phyloP scores from a whole-genome alignment of 2,797 vertebrate species.

The Sebastes flavidus region DNA sequence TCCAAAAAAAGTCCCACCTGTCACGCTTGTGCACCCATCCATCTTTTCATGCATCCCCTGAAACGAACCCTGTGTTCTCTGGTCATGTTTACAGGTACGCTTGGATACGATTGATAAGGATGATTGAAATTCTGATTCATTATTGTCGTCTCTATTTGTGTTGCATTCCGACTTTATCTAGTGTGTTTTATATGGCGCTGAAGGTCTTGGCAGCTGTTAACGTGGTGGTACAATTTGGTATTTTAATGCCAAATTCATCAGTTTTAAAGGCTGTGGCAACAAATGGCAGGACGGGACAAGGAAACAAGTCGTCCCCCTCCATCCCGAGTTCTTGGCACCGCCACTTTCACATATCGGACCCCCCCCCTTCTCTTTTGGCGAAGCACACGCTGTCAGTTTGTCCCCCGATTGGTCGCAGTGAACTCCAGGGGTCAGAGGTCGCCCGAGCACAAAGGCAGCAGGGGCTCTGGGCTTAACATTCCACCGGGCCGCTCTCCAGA shows the following conservation, averaged over 20 bases:
- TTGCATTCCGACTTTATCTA: not conserved
- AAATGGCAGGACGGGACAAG: not conserved
- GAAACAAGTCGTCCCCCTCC: not conserved
- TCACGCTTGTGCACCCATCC: not conserved
- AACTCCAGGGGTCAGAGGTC: constrained; percentile 64
- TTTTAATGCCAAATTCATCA: not conserved
- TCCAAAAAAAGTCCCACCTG: not conserved
- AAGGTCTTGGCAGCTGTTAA: not conserved
- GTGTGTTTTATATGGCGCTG: not conserved
- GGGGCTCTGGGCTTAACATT: constrained; percentile 66
- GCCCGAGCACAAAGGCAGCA: constrained; percentile 47
- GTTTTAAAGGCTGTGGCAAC: not conserved
- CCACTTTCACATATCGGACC: constrained; percentile 1
- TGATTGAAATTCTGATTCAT: not conserved
- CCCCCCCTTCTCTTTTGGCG: not conserved
- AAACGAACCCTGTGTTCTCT: not conserved
- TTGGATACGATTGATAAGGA: not conserved
- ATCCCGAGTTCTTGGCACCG: not conserved
- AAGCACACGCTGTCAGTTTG: constrained; percentile 64
- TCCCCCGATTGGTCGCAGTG: constrained; percentile 63
- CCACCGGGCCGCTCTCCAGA: constrained; percentile 43
- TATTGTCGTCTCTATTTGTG: not conserved
- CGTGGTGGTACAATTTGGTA: not conserved
- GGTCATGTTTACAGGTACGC: not conserved
- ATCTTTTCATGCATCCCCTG: not conserved